phyloP scores from a whole-genome alignment of 2,888 invertebrate genomes.

The Siphlonurus alternatus region DNA sequence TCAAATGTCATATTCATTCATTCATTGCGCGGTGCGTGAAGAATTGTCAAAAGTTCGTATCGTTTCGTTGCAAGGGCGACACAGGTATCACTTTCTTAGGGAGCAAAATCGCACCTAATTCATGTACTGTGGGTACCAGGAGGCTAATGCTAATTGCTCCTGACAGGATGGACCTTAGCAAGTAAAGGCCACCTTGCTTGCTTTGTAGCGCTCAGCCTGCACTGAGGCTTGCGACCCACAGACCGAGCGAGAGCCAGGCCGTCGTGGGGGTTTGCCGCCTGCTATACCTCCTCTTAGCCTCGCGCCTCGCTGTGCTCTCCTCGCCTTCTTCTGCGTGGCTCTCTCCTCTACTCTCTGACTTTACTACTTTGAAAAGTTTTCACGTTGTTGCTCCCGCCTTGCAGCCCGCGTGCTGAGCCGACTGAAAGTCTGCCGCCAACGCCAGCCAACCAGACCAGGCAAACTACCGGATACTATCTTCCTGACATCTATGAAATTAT shows the following conservation, averaged over 20 bases:
- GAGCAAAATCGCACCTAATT: too few species aligned
- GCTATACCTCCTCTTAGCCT: neutral
- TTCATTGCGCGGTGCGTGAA: too few species aligned
- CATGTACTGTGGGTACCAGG: too few species aligned
- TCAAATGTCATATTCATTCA: too few species aligned
- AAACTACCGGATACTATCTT: neutral
- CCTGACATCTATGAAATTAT: neutral
- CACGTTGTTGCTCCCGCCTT: neutral
- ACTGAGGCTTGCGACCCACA: neutral
- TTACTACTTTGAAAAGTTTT: neutral
- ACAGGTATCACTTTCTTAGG: too few species aligned
- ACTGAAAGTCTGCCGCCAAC: neutral
- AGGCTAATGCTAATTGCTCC: too few species aligned
- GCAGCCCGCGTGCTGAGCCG: neutral
- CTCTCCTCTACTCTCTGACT: too few species aligned
- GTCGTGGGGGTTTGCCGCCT: neutral
- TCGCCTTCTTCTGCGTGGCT: neutral
- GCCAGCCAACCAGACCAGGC: neutral
- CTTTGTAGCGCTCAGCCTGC: neutral
- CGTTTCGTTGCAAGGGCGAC: too few species aligned
- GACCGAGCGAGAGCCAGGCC: neutral
- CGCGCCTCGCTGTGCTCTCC: neutral
- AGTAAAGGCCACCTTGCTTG: neutral
- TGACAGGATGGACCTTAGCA: too few species aligned
- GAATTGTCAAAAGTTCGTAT: too few species aligned